Percentiles rank a stretch among this genome's conserved stretches.
Evolutionary conservation across 2,888 invertebrate species (phyloP).

Genomic region (Gastrophysa polygoni): DNA sequence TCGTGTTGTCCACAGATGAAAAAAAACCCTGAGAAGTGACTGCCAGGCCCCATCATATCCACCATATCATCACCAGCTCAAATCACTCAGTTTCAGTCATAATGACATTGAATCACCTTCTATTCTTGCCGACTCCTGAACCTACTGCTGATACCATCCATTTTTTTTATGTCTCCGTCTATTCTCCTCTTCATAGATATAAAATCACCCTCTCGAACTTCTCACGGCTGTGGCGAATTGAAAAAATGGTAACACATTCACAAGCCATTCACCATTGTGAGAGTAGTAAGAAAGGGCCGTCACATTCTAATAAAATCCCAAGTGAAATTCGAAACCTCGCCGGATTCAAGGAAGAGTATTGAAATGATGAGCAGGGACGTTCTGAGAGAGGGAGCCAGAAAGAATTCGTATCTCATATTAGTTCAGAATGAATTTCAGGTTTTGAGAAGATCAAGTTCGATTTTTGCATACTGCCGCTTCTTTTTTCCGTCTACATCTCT

Average conservation of each 20-base stretch:
- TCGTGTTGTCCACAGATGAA: too few species aligned
- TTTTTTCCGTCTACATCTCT: too few species aligned
- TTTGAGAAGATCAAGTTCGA: too few species aligned
- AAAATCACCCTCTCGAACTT: neutral
- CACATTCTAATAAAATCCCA: neutral
- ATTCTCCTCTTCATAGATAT: neutral
- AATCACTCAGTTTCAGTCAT: too few species aligned
- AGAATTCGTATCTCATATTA: too few species aligned
- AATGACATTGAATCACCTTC: too few species aligned
- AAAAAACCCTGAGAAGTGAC: too few species aligned
- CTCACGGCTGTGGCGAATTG: neutral
- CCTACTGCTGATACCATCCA: neutral
- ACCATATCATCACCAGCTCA: too few species aligned
- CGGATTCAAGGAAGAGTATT: neutral
- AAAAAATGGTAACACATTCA: neutral
- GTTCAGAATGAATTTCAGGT: neutral
- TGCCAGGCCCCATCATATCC: too few species aligned
- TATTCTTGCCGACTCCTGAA: too few species aligned
- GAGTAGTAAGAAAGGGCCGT: neutral
- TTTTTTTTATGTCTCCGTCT: neutral
- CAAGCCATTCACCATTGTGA: neutral
- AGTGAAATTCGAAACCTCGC: slow-evolving; percentile 3
- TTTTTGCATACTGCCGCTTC: too few species aligned
- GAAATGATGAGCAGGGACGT: neutral
- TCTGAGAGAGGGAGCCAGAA: too few species aligned